Evolutionary conservation across 2,113 vertebrate species (phyloP).

Genomic region (Gambusia affinis): DNA sequence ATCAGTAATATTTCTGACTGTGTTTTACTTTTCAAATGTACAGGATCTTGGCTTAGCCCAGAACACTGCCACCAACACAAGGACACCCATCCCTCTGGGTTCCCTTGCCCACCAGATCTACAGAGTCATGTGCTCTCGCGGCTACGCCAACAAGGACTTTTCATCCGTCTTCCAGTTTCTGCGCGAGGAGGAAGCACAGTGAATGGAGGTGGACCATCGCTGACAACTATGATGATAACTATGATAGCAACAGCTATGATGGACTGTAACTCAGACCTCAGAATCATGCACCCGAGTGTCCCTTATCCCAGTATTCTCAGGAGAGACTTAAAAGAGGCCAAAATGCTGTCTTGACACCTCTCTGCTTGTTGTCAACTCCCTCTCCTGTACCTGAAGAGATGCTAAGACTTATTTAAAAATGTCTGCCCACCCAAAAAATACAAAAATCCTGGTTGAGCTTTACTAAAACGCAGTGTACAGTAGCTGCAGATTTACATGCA

Average conservation of each 20-base stretch:
- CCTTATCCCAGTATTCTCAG: conserved; percentile 65
- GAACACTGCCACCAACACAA: conserved; percentile 92
- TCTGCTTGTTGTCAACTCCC: conserved; percentile 24
- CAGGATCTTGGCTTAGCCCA: conserved; percentile 97
- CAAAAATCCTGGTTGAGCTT: not conserved
- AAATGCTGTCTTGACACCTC: conserved; percentile 51
- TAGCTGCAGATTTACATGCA: conserved; percentile 22
- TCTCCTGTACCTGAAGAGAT: conserved; percentile 37
- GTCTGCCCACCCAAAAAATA: conserved; percentile 3
- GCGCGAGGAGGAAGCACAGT: conserved; percentile 92
- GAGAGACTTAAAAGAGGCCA: conserved; percentile 52
- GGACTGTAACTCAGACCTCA: conserved; percentile 22
- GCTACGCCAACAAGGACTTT: conserved; percentile 97
- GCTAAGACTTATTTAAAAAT: conserved; percentile 57
- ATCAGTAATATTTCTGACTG: not conserved
- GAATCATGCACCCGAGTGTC: conserved; percentile 46
- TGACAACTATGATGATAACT: conserved; percentile 2
- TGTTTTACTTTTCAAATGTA: not conserved
- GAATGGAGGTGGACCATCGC: conserved; percentile 44
- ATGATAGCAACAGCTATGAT: conserved; percentile 16
- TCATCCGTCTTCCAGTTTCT: conserved; percentile 97
- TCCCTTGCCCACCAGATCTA: conserved; percentile 96
- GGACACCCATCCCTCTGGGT: conserved; percentile 90
- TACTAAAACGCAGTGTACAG: not conserved
- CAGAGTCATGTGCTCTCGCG: conserved; percentile 94